These are phyloP conservation scores for Polymixis flavicincta DNA, from an alignment of 2,888 invertebrate species.

Conservation along the genomic window DNA sequence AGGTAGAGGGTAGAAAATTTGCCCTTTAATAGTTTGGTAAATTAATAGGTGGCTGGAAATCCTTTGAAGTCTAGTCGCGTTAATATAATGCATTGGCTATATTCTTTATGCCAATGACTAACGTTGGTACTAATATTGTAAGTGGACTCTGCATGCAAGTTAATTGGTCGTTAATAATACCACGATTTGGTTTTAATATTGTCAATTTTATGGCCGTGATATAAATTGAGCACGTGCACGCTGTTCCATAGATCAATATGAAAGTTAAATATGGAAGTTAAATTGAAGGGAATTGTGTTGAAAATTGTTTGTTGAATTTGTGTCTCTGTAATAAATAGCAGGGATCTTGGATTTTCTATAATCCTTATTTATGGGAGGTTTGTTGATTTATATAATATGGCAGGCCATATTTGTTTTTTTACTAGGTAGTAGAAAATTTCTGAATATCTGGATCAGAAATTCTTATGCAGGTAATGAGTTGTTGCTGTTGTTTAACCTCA, in stretches of 20 bases:
- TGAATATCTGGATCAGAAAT: neutral
- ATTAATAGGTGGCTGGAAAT: conserved; percentile 3
- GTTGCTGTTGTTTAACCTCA: neutral
- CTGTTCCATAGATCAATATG: neutral
- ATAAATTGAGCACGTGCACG: conserved; percentile 17
- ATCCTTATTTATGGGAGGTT: neutral
- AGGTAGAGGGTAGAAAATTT: neutral
- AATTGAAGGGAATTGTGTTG: conserved; percentile 4
- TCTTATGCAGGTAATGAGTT: neutral
- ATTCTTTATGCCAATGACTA: neutral
- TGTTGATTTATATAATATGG: no score
- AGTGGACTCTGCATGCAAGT: conserved; percentile 25
- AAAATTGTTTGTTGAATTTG: neutral
- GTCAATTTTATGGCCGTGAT: conserved; percentile 29
- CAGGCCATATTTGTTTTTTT: no score
- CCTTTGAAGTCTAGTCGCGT: neutral
- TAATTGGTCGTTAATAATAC: conserved; percentile 37
- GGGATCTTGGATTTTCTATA: neutral
- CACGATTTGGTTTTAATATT: conserved; percentile 23
- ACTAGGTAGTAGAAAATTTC: no score
- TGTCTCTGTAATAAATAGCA: neutral
- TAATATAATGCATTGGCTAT: neutral
- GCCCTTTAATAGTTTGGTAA: conserved; percentile 2
- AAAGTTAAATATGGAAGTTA: conserved; percentile 11
- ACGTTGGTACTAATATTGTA: conserved; percentile 3